Percentiles rank a stretch among this genome's conserved stretches.
Conservation (phyloP, 2,113 vertebrate genomes). For the Hyperopisus bebe region DNA sequence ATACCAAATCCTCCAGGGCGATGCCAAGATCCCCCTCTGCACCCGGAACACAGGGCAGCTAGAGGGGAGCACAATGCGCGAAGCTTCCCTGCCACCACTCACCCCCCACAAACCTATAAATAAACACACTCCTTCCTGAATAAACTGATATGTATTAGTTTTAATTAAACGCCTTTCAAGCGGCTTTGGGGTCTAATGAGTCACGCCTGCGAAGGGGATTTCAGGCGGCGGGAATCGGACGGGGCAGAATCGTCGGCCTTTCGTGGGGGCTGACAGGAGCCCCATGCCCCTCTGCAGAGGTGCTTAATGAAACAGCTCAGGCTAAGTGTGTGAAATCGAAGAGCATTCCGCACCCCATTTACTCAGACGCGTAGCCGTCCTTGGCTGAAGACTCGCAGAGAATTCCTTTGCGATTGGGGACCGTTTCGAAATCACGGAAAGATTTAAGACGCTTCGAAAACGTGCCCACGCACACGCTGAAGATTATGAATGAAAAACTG, state of each 20-base stretch:
- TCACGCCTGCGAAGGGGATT: neutral
- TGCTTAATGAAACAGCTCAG: neutral
- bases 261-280: neutral
- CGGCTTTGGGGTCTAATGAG: neutral
- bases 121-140: slow-evolving; percentile 15
- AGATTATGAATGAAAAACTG: neutral
- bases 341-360: neutral
- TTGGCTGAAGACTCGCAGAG: neutral
- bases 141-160: slow-evolving; percentile 26
- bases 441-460: neutral
- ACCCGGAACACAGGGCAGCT: neutral
- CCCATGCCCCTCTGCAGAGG: neutral
- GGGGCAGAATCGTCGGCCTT: neutral
- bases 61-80: neutral
- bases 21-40: neutral
- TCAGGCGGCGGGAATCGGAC: slow-evolving; percentile 10
- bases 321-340: neutral
- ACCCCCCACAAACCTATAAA: slow-evolving; percentile 19
- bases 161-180: slow-evolving; percentile 23
- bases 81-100: neutral
- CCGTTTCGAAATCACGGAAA: neutral
- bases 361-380: neutral
- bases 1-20: neutral
- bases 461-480: neutral
- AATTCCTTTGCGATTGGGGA: neutral